phyloP scores from a whole-genome alignment of 2,888 invertebrate species.

The Parnassius mnemosyne region DNA sequence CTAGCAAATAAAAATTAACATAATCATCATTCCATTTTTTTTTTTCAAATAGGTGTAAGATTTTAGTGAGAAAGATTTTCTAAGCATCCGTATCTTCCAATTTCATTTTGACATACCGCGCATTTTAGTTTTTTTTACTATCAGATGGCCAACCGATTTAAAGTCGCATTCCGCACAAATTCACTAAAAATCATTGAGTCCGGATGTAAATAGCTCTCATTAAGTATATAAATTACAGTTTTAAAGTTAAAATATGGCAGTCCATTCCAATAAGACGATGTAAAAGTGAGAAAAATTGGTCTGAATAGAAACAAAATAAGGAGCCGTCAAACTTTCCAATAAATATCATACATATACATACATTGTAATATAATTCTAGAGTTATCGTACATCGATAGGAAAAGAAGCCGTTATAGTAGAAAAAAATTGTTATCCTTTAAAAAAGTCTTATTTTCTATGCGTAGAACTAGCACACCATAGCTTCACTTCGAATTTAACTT shows the following conservation, averaged over 20 bases:
- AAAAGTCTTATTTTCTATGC: constrained; percentile 68
- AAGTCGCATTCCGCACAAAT: neutral
- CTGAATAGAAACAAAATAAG: constrained; percentile 61
- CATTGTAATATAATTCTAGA: constrained; percentile 47
- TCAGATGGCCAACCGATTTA: neutral
- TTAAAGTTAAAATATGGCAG: constrained; percentile 70
- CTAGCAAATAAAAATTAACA: constrained; percentile 78
- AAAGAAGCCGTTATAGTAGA: constrained; percentile 74
- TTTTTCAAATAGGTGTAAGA: constrained; percentile 31
- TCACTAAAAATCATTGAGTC: constrained; percentile 23
- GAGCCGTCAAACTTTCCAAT: constrained; percentile 58
- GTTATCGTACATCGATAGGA: constrained; percentile 65
- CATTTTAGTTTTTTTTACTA: neutral
- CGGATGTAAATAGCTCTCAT: constrained; percentile 30
- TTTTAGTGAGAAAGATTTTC: constrained; percentile 19
- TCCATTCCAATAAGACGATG: constrained; percentile 67
- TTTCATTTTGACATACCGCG: constrained; percentile 8
- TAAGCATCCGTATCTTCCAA: constrained; percentile 10
- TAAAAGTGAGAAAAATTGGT: constrained; percentile 77
- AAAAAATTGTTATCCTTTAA: constrained; percentile 63
- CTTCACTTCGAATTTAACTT: constrained; percentile 47
- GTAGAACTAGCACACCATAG: constrained; percentile 70
- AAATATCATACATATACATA: constrained; percentile 58
- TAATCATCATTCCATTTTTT: constrained; percentile 47
- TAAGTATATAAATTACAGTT: constrained; percentile 50